Percentiles rank a stretch among this genome's conserved stretches.
phyloP scores from a whole-genome alignment of 2,113 vertebrate species.

The Actinemys pallida region DNA sequence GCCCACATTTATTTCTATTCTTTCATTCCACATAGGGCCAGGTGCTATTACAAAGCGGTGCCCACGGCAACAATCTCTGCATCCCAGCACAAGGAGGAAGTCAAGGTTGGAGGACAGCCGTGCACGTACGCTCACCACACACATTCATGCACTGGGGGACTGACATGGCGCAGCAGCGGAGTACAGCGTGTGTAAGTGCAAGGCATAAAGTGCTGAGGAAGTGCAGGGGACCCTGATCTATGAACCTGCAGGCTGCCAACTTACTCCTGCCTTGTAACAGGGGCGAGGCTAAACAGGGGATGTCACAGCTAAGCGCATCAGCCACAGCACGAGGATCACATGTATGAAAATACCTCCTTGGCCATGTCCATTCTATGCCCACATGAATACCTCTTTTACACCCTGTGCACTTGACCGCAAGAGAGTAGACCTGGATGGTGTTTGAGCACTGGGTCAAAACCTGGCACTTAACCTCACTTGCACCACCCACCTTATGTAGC shows the following conservation, averaged over 20 bases:
- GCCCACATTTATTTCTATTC: neutral
- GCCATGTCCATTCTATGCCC: neutral
- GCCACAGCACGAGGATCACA: neutral
- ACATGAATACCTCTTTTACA: fast-evolving
- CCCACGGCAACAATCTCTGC: neutral
- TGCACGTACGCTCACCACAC: fast-evolving
- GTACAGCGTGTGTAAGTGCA: fast-evolving
- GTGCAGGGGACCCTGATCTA: neutral
- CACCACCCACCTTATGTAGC: neutral
- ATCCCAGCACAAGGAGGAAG: neutral
- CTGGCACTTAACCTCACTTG: neutral
- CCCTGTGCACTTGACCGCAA: neutral
- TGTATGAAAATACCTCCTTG: neutral
- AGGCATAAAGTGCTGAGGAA: neutral
- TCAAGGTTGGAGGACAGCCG: neutral
- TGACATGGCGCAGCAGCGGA: fast-evolving
- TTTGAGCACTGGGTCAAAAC: neutral
- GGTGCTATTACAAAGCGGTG: neutral
- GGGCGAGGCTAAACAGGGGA: neutral
- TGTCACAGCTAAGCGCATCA: neutral
- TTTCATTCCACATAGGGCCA: neutral
- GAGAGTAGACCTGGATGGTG: fast-evolving
- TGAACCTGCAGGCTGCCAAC: neutral
- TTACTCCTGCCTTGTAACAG: neutral
- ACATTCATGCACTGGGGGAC: fast-evolving